Percentiles rank a stretch among this genome's conserved stretches.
These are phyloP conservation scores for Paragorgia papillata DNA, from an alignment of 92 coral and sea anemone species.

Conservation along the genomic window DNA sequence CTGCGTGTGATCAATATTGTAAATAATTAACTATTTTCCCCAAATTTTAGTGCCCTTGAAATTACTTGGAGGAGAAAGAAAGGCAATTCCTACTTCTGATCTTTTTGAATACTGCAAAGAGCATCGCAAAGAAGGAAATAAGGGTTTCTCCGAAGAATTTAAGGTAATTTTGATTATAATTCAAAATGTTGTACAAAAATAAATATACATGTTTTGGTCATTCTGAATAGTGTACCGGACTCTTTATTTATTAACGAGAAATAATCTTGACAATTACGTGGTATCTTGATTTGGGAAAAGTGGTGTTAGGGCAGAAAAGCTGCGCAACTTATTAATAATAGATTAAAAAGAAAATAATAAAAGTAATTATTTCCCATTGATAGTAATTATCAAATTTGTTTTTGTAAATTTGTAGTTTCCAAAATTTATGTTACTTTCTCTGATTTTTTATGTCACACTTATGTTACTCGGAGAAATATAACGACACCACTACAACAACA, in stretches of 20 bases:
- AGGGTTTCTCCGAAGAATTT: slow-evolving; percentile 95
- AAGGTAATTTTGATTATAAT: slow-evolving; percentile 55
- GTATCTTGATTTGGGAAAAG: too few relatives aligned
- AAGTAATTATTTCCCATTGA: too few relatives aligned
- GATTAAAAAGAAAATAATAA: too few relatives aligned
- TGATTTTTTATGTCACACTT: background rate
- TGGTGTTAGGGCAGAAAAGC: too few relatives aligned
- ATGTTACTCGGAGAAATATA: too few relatives aligned
- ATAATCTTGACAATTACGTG: too few relatives aligned
- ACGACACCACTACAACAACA: too few relatives aligned
- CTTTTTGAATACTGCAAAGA: slow-evolving; percentile 81
- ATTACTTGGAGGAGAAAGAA: slow-evolving; percentile 32
- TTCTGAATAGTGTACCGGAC: background rate
- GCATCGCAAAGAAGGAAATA: slow-evolving; percentile 87
- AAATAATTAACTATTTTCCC: background rate
- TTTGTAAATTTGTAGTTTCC: too few relatives aligned
- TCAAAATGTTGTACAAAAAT: too few relatives aligned
- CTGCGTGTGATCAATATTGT: background rate
- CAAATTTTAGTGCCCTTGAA: slow-evolving; percentile 26
- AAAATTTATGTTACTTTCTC: too few relatives aligned
- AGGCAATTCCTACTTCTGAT: slow-evolving; percentile 79
- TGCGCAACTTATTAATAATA: too few relatives aligned
- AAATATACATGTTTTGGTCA: background rate
- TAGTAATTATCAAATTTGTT: too few relatives aligned
- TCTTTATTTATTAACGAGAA: background rate